Conservation (phyloP, 2,113 vertebrate species). For the Herpetotheres cachinnans region DNA sequence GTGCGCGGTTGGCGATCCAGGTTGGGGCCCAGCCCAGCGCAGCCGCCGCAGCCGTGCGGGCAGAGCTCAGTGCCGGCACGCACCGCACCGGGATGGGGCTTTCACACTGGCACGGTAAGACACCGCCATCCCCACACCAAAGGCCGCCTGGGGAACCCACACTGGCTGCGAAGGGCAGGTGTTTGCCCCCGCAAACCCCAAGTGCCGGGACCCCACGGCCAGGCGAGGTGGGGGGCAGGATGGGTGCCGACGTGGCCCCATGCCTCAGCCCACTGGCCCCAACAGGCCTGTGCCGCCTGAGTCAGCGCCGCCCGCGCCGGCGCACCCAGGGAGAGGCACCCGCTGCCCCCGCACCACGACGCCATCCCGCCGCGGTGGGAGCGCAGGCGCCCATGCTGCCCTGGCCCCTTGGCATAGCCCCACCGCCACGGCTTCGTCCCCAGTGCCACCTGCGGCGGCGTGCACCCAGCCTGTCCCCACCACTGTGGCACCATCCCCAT, state of each 20-base stretch:
- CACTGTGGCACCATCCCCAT: fast-evolving
- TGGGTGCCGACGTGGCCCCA: not conserved
- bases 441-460: fast-evolving
- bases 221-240: not conserved
- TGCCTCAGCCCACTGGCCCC: not conserved
- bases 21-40: not conserved
- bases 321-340: slow-evolving; percentile 13
- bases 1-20: too few species aligned
- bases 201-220: not conserved
- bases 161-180: not conserved
- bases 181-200: fast-evolving
- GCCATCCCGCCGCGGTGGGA: fast-evolving
- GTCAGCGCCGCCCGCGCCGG: slow-evolving; percentile 5
- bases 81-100: fast-evolving
- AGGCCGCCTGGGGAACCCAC: fast-evolving
- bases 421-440: fast-evolving
- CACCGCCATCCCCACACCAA: fast-evolving
- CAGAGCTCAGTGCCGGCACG: not conserved
- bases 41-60: too few species aligned
- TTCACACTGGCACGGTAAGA: fast-evolving
- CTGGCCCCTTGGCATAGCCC: fast-evolving
- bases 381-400: fast-evolving
- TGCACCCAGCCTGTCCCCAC: not conserved
- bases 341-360: not conserved
- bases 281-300: not conserved